Conservation (phyloP, 2,113 vertebrate species). For the Dunckerocampus dactyliophorus region DNA sequence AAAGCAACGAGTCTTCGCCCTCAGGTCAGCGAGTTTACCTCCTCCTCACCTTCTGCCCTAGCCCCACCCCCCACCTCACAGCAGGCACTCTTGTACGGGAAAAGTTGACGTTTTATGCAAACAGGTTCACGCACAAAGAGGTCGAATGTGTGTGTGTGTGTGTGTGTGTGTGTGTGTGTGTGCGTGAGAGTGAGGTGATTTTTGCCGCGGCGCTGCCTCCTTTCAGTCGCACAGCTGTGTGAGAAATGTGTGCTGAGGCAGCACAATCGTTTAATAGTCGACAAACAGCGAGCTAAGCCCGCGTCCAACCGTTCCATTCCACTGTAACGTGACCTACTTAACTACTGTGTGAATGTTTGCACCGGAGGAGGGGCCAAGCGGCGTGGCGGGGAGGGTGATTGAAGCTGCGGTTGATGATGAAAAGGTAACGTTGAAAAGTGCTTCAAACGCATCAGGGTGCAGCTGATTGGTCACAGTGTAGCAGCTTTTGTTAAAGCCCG, state of each 20-base stretch:
- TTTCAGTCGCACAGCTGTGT: conserved; percentile 97
- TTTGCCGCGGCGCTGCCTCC: conserved; percentile 84
- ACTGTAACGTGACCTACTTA: conserved; percentile 97
- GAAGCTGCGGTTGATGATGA: too few relatives aligned
- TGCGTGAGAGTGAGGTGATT: conserved; percentile 79
- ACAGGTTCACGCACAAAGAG: conserved; percentile 14
- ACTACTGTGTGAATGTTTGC: conserved; percentile 32
- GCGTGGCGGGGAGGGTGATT: too few relatives aligned
- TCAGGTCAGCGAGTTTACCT: conserved; percentile 69
- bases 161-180: neutral
- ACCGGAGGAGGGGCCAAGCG: too few relatives aligned
- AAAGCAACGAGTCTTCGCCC: conserved; percentile 69
- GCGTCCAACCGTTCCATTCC: conserved; percentile 91
- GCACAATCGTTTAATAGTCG: conserved; percentile 97
- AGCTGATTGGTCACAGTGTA: too few relatives aligned
- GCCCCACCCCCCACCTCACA: neutral
- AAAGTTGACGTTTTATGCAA: conserved; percentile 52
- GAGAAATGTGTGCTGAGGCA: conserved; percentile 99
- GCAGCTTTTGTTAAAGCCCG: too few relatives aligned
- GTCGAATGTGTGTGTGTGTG: neutral
- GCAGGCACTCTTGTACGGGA: conserved; percentile 28
- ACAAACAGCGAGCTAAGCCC: conserved; percentile 97
- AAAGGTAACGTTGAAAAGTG: too few relatives aligned
- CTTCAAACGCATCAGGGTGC: too few relatives aligned
- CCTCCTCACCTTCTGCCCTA: neutral